Conservation (phyloP, 2,113 vertebrate genomes). For the Tauraco erythrolophus region DNA sequence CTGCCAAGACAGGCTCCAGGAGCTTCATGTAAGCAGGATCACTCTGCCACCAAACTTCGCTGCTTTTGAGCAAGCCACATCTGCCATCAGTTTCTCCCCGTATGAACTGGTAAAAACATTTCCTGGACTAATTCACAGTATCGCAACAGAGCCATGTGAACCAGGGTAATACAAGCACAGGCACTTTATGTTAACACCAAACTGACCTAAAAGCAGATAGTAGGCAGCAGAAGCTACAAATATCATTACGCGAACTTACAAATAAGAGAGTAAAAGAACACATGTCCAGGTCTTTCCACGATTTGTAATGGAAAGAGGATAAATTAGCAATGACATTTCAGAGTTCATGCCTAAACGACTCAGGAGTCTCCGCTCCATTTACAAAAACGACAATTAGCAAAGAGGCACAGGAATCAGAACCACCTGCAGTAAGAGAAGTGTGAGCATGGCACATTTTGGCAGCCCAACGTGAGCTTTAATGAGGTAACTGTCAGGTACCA, state of each 20-base stretch:
- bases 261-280: background rate
- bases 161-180: background rate
- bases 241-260: background rate
- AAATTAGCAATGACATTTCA: background rate
- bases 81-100: background rate
- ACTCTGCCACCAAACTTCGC: background rate
- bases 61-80: background rate
- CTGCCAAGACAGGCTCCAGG: background rate
- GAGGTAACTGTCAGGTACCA: background rate
- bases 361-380: background rate
- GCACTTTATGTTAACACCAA: background rate
- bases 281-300: background rate
- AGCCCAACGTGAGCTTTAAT: background rate
- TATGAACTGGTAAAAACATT: rapidly evolving
- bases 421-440: rapidly evolving
- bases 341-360: rapidly evolving
- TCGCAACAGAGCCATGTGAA: background rate
- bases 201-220: background rate
- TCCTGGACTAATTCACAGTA: background rate
- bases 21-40: background rate
- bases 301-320: background rate
- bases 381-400: background rate
- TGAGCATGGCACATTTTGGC: background rate
- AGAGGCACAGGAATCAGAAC: background rate
- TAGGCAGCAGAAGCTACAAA: background rate